These are phyloP conservation scores for Semotilus atromaculatus DNA, from an alignment of 2,797 vertebrate species.

Conservation along the genomic window DNA sequence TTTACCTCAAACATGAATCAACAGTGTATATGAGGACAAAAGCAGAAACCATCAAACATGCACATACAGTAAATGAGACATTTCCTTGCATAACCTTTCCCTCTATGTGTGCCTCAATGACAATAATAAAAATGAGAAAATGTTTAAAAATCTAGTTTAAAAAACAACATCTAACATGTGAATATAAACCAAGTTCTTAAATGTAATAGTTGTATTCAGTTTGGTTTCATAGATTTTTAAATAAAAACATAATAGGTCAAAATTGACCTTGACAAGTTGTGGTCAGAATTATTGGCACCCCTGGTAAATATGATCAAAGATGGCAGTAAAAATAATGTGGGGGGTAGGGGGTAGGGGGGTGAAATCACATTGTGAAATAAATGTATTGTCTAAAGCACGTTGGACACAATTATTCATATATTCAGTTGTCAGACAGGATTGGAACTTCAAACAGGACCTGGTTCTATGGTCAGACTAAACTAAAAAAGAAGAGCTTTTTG, in stretches of 20 bases:
- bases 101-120: not conserved
- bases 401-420: too few species aligned
- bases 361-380: too few species aligned
- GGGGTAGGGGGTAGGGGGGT: too few species aligned
- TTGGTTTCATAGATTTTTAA: not conserved
- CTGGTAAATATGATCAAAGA: too few species aligned
- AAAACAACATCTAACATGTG: not conserved
- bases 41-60: not conserved
- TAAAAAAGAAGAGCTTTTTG: too few species aligned
- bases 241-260: not conserved
- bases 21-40: not conserved
- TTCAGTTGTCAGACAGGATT: too few species aligned
- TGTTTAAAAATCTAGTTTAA: not conserved
- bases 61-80: not conserved
- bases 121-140: not conserved
- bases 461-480: too few species aligned
- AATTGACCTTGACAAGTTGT: too few species aligned
- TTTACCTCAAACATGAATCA: slow-evolving; percentile 4
- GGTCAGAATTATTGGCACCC: too few species aligned
- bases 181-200: not conserved
- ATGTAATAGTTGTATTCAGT: not conserved
- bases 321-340: too few species aligned
- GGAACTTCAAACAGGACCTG: too few species aligned
- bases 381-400: too few species aligned
- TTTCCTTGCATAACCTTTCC: slow-evolving; percentile 1